Conservation (phyloP, 1,140 invertebrate species). For the Leucophenga varia region DNA sequence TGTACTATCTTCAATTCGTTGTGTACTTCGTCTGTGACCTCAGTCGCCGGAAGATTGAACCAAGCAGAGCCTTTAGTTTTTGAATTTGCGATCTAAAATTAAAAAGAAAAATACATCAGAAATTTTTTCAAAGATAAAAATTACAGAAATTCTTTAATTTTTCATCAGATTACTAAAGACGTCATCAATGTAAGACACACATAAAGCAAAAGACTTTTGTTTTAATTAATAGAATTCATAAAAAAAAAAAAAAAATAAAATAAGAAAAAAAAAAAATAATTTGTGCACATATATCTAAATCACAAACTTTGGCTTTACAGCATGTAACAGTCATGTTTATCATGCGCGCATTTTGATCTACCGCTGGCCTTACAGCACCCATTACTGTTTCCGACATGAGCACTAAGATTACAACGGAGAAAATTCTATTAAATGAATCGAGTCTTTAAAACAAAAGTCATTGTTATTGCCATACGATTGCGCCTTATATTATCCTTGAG, state of each 20-base stretch:
- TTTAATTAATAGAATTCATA: no score
- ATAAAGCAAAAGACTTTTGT: no score
- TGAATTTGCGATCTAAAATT: constrained; percentile 62
- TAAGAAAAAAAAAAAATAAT: background rate
- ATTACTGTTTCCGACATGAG: constrained; percentile 22
- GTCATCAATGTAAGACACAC: constrained; percentile 38
- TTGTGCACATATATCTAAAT: constrained; percentile 33
- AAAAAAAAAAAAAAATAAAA: constrained; percentile 7
- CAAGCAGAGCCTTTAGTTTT: constrained; percentile 83
- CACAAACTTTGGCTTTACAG: constrained; percentile 12
- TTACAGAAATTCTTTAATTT: constrained; percentile 3
- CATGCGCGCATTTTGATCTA: constrained; percentile 23
- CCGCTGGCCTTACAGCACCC: constrained; percentile 53
- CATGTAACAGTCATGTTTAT: constrained; percentile 30
- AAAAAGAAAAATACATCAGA: constrained; percentile 4
- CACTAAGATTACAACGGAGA: constrained; percentile 55
- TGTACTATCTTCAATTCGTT: constrained; percentile 84
- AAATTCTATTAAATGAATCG: constrained; percentile 20
- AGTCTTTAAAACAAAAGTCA: constrained; percentile 2
- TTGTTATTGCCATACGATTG: background rate
- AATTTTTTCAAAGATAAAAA: background rate
- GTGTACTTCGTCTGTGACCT: constrained; percentile 83
- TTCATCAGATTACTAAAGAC: constrained; percentile 55
- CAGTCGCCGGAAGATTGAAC: constrained; percentile 84
- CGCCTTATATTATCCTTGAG: no score